Conservation (phyloP, 2,113 vertebrate species). For the Sphyrna mokarran region DNA sequence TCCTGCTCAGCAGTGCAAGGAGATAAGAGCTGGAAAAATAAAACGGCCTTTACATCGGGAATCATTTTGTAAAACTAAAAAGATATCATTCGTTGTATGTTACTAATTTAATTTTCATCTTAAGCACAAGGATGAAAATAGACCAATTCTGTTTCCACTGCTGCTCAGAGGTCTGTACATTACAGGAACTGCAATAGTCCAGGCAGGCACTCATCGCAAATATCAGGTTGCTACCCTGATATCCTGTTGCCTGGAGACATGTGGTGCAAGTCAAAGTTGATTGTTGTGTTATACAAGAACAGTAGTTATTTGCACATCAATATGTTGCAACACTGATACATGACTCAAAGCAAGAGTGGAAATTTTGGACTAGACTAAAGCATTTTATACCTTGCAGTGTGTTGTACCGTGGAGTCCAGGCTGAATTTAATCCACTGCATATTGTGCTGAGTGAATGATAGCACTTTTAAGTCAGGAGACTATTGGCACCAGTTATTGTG, state of each 20-base stretch:
- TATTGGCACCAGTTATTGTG: background rate
- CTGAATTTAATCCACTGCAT: background rate
- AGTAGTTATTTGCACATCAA: background rate
- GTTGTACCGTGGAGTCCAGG: background rate
- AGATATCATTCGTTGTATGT: background rate
- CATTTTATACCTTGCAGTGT: background rate
- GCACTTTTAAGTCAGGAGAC: background rate
- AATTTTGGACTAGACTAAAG: background rate
- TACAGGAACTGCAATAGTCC: background rate
- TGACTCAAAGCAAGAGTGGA: background rate
- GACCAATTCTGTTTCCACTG: background rate
- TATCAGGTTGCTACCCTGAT: background rate
- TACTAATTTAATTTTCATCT: background rate
- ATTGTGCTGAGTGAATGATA: background rate
- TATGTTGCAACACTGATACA: background rate
- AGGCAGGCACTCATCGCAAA: background rate
- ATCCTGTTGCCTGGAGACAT: background rate
- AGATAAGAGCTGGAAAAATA: background rate
- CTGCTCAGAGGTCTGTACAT: background rate
- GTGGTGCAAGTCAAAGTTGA: constrained; percentile 16
- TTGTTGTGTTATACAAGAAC: background rate
- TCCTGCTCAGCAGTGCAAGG: background rate
- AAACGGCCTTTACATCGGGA: background rate
- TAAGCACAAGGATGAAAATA: background rate
- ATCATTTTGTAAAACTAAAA: background rate